Evolutionary conservation across 2,113 vertebrate species (phyloP), one percentile per base, ranked within the genome.

Genomic region (Notothenia coriiceps): DNA sequence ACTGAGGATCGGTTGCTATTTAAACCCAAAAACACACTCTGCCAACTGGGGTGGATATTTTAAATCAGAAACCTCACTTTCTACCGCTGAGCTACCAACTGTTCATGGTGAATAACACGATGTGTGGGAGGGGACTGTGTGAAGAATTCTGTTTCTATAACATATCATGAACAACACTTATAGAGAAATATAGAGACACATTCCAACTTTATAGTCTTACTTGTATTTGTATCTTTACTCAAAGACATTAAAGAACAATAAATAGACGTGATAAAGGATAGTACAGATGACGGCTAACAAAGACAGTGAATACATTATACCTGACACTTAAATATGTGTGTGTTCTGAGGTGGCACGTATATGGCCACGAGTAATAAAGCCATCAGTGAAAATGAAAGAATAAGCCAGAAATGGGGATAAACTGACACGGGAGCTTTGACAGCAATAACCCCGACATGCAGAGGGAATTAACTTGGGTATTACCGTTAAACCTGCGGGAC

Each of bases 401-500:
- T 76, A 81, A 79, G 67, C 62, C 69, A 66, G 83, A 83, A 74
- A 47, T 60, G 74, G 74, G 72, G 67, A 76, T 77, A 66, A 85
- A 89, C 57, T 85, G 87, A 79, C 77, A 82, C 59, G 79, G 85
- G 80, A 82, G 86, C 82, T 86, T 89, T 84, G 78, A 76, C 66
- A 33, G 77, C 82, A 92, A 91, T 84, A 91, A 93, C 77, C 6
- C 71, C 25, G 51, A 93, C 92, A 92, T 75, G 84, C 83, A 71
- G 64, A 51, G 47, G 68, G 80, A 84, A 90, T 91, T 91, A 90
- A 80, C 43, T 35, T 52, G 70, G 70, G 87, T 92, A 92, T 92
- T 91, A 93, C 80, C 84, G 86, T 79, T 91, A 88, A 93, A 92
- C 86, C 87, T 85, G 82, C 47, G 71, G 75, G 90, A 81, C 84